Conservation (phyloP, 2,888 invertebrate genomes). For the Agrotis puta region DNA sequence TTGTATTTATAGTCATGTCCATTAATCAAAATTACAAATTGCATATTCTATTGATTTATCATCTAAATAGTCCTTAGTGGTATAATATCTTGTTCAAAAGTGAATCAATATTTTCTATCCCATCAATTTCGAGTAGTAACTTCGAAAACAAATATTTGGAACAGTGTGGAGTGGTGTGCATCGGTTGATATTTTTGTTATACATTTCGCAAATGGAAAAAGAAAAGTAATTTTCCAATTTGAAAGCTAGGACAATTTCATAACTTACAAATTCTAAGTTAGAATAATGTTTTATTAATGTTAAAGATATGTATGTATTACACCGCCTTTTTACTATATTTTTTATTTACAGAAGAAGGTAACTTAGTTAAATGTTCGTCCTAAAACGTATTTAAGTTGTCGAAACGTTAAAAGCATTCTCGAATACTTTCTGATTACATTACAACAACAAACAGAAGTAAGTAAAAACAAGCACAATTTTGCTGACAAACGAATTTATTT, state of each 20-base stretch:
- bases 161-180: conserved; percentile 9
- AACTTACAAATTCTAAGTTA: background rate
- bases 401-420: conserved; percentile 42
- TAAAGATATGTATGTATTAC: background rate
- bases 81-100: no score
- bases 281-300: background rate
- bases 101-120: conserved; percentile 64
- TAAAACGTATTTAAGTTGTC: conserved; percentile 25
- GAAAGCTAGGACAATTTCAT: background rate
- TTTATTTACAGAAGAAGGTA: conserved; percentile 5
- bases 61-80: no score
- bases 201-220: background rate
- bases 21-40: no score
- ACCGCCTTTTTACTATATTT: background rate
- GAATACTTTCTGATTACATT: conserved; percentile 41
- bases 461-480: conserved; percentile 31
- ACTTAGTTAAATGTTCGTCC: conserved; percentile 1
- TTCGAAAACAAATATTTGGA: conserved; percentile 41
- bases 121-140: conserved; percentile 53
- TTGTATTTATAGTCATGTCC: no score
- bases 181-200: conserved; percentile 11
- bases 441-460: conserved; percentile 36
- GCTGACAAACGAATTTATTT: conserved; percentile 26
- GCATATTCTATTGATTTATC: no score
- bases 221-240: background rate